Evolutionary conservation across 2,888 invertebrate genomes (phyloP).

Genomic region (Meta bourneti): DNA sequence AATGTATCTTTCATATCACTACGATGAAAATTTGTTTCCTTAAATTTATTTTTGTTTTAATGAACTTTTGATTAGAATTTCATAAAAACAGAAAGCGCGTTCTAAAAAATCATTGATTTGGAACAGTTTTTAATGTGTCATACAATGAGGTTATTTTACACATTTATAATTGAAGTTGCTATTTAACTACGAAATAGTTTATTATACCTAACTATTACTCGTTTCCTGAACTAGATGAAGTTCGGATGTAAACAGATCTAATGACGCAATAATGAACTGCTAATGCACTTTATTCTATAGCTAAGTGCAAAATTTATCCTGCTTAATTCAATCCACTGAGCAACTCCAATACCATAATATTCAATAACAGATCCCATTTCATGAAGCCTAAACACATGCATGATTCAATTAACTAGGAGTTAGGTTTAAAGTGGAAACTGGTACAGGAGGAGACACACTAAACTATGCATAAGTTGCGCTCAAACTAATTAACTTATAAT

Average conservation of each 20-base stretch:
- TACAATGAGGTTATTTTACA: no score
- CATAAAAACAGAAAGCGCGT: no score
- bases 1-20: no score
- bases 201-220: neutral
- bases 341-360: neutral
- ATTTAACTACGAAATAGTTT: neutral
- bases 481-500: neutral
- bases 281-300: neutral
- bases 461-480: neutral
- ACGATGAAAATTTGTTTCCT: no score
- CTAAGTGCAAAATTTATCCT: neutral
- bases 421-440: neutral
- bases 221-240: neutral
- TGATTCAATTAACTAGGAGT: neutral
- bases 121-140: no score
- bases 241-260: neutral
- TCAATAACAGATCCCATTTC: neutral
- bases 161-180: no score
- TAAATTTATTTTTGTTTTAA: no score
- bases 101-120: no score
- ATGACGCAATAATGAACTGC: neutral
- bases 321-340: neutral
- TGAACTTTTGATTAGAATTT: no score
- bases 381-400: neutral
- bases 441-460: neutral